Evolutionary conservation across 2,888 invertebrate genomes (phyloP).

Genomic region (Penaeus monodon): DNA sequence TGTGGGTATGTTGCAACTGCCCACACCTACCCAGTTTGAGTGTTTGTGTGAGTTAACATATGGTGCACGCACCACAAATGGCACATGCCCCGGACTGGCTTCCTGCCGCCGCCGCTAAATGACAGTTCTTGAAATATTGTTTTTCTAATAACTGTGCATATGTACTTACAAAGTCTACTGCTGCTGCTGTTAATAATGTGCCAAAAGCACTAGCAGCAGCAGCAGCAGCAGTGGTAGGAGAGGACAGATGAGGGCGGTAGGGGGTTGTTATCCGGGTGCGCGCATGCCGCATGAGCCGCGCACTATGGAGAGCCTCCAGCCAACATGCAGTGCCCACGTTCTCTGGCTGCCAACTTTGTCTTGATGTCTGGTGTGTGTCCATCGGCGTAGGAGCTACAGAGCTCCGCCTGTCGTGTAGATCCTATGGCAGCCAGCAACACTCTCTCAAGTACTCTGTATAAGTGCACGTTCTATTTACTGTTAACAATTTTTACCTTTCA

Average conservation of each 20-base stretch:
- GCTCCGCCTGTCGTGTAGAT: constrained; percentile 61
- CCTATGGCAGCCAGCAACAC: constrained; percentile 63
- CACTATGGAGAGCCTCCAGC: constrained; percentile 62
- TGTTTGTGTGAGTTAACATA: constrained; percentile 51
- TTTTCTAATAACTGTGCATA: background rate
- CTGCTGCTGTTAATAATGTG: constrained; percentile 19
- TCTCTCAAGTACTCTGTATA: constrained; percentile 61
- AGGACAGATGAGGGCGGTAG: constrained; percentile 50
- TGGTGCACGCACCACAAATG: constrained; percentile 51
- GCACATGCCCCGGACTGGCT: constrained; percentile 50
- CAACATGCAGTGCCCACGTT: constrained; percentile 65
- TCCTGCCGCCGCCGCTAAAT: constrained; percentile 50
- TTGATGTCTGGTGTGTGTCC: constrained; percentile 61
- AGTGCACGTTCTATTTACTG: constrained; percentile 59
- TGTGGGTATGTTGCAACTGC: constrained; percentile 26
- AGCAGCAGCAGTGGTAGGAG: constrained; percentile 23
- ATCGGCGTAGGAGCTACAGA: constrained; percentile 54
- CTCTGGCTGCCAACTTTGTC: constrained; percentile 61
- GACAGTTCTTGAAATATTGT: constrained; percentile 17
- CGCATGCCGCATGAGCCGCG: constrained; percentile 60
- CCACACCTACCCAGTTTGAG: constrained; percentile 32
- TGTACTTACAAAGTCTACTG: constrained; percentile 1
- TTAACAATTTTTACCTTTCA: constrained; percentile 41
- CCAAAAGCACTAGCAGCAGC: constrained; percentile 3
- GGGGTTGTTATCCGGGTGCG: constrained; percentile 47